Conservation (phyloP, 2,888 invertebrate genomes). For the Sesamia inferens region DNA sequence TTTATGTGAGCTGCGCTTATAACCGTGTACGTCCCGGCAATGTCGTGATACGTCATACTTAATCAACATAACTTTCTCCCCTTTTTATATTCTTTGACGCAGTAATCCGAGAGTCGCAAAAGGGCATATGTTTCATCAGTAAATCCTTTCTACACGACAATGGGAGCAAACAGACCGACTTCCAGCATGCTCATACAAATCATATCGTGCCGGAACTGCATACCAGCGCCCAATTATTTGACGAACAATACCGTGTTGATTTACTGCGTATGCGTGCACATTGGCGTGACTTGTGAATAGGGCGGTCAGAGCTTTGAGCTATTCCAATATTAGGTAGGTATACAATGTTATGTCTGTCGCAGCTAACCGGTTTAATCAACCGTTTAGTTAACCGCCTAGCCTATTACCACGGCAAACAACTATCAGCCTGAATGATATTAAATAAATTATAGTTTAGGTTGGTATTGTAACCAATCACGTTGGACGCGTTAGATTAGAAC, state of each 20-base stretch:
- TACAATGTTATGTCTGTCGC: neutral
- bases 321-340: conserved; percentile 34
- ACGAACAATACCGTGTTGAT: conserved; percentile 67
- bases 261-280: conserved; percentile 54
- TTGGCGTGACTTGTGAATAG: conserved; percentile 50
- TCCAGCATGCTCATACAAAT: conserved; percentile 53
- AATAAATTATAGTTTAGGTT: too few species aligned
- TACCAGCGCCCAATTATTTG: conserved; percentile 66
- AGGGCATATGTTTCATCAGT: conserved; percentile 44
- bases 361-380: too few species aligned
- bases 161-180: conserved; percentile 44
- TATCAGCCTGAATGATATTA: too few species aligned
- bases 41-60: conserved; percentile 57
- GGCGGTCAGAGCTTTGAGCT: conserved; percentile 46
- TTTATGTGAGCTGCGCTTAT: conserved; percentile 49
- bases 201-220: conserved; percentile 61
- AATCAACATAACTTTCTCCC: conserved; percentile 57
- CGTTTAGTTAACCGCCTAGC: too few species aligned
- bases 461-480: too few species aligned
- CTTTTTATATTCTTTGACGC: conserved; percentile 38
- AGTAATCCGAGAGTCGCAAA: conserved; percentile 52
- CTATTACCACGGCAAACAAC: too few species aligned
- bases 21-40: conserved; percentile 33
- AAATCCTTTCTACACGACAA: conserved; percentile 45
- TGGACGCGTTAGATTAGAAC: too few species aligned